Conservation (phyloP, 2,888 invertebrate species). For the Netelia melanura region DNA sequence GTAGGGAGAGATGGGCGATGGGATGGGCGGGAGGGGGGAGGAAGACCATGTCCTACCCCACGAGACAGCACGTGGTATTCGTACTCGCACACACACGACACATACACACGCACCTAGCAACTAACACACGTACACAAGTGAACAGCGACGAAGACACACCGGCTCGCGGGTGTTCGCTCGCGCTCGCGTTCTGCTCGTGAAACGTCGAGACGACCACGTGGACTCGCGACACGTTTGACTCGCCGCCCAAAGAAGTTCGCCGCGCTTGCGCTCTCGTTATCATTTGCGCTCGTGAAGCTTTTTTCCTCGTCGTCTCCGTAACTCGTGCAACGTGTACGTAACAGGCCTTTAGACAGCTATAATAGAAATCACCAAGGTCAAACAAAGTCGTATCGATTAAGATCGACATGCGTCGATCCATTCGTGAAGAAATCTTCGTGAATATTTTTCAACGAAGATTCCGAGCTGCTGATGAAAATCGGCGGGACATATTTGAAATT, state of each 20-base stretch:
- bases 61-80: slow-evolving; percentile 65
- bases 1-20: slow-evolving; percentile 34
- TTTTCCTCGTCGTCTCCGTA: slow-evolving; percentile 4
- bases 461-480: no score
- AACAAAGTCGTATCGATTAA: slow-evolving; percentile 59
- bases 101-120: slow-evolving; percentile 10
- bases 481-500: no score
- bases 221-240: slow-evolving; percentile 74
- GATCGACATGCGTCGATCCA: no score
- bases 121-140: background rate
- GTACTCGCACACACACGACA: slow-evolving; percentile 48
- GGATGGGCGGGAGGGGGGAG: slow-evolving; percentile 54
- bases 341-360: background rate
- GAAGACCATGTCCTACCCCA: slow-evolving; percentile 81
- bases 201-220: slow-evolving; percentile 77
- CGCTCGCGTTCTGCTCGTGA: slow-evolving; percentile 51
- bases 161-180: slow-evolving; percentile 49
- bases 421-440: no score
- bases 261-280: slow-evolving; percentile 76
- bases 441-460: no score
- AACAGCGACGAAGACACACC: slow-evolving; percentile 44
- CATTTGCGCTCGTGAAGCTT: slow-evolving; percentile 30
- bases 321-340: background rate
- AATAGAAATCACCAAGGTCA: slow-evolving; percentile 70
- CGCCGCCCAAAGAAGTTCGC: slow-evolving; percentile 76